phyloP scores from a whole-genome alignment of 1,140 invertebrate species.

The Lepidurus arcticus region DNA sequence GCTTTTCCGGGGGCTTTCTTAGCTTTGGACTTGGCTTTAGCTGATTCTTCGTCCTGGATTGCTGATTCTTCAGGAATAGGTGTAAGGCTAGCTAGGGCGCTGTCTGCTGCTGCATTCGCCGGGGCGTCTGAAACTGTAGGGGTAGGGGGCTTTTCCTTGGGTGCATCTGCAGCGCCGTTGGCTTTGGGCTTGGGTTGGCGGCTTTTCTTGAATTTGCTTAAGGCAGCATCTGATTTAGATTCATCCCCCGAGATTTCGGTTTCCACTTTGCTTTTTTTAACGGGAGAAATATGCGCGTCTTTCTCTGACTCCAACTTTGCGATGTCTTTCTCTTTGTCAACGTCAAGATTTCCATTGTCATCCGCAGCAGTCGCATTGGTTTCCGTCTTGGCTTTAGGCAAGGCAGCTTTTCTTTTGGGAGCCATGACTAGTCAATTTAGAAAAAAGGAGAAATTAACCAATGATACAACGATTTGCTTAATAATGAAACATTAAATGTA shows the following conservation, averaged over 20 bases:
- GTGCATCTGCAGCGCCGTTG: background rate
- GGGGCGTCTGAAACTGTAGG: background rate
- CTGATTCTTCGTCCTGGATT: background rate
- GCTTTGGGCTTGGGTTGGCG: constrained; percentile 6
- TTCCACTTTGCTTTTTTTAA: background rate
- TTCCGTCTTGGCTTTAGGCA: background rate
- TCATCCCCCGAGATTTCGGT: background rate
- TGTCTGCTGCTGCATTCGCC: background rate
- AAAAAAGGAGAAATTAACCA: background rate
- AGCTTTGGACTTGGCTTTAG: background rate
- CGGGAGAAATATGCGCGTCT: background rate
- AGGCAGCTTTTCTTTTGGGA: background rate
- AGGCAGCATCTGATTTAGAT: background rate
- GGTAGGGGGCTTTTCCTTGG: background rate
- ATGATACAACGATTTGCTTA: background rate
- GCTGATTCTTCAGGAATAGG: background rate
- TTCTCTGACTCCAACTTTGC: background rate
- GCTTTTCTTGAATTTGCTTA: background rate
- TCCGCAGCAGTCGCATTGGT: background rate
- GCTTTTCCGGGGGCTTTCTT: background rate
- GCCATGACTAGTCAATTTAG: background rate
- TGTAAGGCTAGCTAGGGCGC: background rate
- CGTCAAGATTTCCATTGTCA: background rate
- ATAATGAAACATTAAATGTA: background rate
- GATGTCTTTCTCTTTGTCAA: background rate